Evolutionary conservation across 2,113 vertebrate species (phyloP), one percentile per base, ranked within the genome.

Genomic region (Brienomyrus longianalis): DNA sequence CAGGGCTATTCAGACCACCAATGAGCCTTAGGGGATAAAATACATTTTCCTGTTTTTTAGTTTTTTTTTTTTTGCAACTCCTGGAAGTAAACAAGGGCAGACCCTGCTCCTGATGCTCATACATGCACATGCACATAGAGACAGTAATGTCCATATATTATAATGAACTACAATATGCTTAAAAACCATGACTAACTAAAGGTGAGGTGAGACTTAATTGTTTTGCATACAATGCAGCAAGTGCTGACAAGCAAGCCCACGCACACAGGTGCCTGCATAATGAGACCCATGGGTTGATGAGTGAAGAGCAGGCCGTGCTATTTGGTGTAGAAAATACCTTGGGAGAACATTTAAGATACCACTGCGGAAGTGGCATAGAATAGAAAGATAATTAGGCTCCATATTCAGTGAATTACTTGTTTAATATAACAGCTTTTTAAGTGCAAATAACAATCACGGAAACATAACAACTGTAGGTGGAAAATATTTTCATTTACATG

Each of bases 321-420:
- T 43, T 27, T n/a, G 39, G 13, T 4, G 52, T 80, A 89, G 52
- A 89, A 54, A 89, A 84, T 89, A 62, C 77, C 77, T 52, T 89
- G 51, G 31, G 89, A 11, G 19, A 84, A 80, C 89, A 27, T 39
- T 15, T 35, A 94, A 95, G 95, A 94, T 94, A 94, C 70, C 70
- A 43, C 27, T 80, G 8, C 2, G 74, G 74, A 19, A 50, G 4
- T 27, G 5, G 13, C 51, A 56, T 27, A 31, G 13, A 27, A 47
- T 50, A 85, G 45, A n/a, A 23, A 21, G 21, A 3, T 86, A 23
- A 13, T 19, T 35, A 87, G 9, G 51, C 13, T 54, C n/a, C 27
- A 9, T 50, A 35, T 43, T 43, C 31, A 87, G 85, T 35, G 51
- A 54, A 56, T 54, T 39, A 54, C 50, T 21, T 27, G 5, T 50